phyloP scores from a whole-genome alignment of 2,888 invertebrate genomes.

The Heliconius charithonia region DNA sequence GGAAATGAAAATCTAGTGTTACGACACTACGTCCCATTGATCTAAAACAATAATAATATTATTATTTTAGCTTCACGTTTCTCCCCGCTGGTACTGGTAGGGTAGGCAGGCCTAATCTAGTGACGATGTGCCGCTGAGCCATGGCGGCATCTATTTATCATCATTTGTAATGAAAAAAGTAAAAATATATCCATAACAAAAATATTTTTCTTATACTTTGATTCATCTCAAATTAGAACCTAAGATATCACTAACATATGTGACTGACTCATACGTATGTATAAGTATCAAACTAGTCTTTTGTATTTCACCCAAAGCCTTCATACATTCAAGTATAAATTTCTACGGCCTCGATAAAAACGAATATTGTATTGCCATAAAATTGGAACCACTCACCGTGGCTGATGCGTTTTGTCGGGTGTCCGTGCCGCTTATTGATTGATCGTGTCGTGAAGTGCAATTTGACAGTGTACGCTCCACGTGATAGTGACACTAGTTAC shows the following conservation, averaged over 20 bases:
- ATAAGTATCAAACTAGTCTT: neutral
- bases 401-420: slow-evolving; percentile 12
- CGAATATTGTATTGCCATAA: neutral
- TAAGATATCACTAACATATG: neutral
- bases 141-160: too few species aligned
- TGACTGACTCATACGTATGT: neutral
- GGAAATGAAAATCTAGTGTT: too few species aligned
- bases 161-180: too few species aligned
- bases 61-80: too few species aligned
- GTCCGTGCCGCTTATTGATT: slow-evolving; percentile 13
- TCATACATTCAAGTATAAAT: neutral
- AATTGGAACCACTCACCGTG: slow-evolving; percentile 14
- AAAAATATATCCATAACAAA: too few species aligned
- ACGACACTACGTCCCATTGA: too few species aligned
- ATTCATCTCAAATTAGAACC: too few species aligned
- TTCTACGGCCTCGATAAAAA: neutral
- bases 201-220: too few species aligned
- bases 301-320: neutral
- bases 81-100: too few species aligned
- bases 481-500: neutral
- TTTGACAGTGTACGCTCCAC: slow-evolving; percentile 1
- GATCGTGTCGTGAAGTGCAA: neutral
- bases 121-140: too few species aligned
- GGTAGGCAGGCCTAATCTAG: too few species aligned
- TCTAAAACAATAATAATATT: too few species aligned